A percentile compares a stretch with the other conserved stretches of the same genome.
These are phyloP conservation scores for Cololabis saira DNA, from an alignment of 2,113 vertebrate genomes.

Conservation along the genomic window DNA sequence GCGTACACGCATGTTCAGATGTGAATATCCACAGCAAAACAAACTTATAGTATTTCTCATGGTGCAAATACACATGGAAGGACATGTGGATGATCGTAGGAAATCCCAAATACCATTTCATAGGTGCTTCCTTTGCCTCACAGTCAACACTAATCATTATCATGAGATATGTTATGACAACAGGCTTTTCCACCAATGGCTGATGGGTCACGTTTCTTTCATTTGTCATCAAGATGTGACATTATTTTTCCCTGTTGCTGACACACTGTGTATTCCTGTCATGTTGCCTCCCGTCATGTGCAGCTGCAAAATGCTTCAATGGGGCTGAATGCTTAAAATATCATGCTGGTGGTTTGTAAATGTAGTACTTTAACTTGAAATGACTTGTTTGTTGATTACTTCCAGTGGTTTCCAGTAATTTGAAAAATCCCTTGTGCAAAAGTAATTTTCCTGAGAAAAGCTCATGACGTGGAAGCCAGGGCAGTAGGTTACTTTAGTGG, in stretches of 20 bases:
- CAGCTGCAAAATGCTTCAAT: slow-evolving; percentile 1
- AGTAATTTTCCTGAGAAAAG: too few relatives aligned
- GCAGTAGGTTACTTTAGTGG: too few relatives aligned
- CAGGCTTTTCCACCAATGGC: slow-evolving; percentile 22
- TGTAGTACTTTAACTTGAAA: not conserved
- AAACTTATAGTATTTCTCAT: slow-evolving; percentile 31
- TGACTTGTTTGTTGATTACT: too few relatives aligned
- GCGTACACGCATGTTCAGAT: slow-evolving; percentile 34
- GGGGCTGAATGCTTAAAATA: slow-evolving; percentile 1
- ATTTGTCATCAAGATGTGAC: slow-evolving; percentile 2
- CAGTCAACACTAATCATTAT: slow-evolving; percentile 16
- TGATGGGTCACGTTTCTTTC: slow-evolving; percentile 25
- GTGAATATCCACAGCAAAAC: slow-evolving; percentile 30
- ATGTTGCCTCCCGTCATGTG: too few relatives aligned
- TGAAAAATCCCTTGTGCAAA: too few relatives aligned
- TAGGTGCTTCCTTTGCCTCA: not conserved
- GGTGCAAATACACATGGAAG: slow-evolving; percentile 27
- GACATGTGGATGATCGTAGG: slow-evolving; percentile 17
- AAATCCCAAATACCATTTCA: slow-evolving; percentile 19
- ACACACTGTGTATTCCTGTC: too few relatives aligned
- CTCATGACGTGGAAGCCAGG: too few relatives aligned
- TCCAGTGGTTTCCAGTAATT: too few relatives aligned
- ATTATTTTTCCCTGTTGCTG: too few relatives aligned
- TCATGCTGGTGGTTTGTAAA: not conserved
- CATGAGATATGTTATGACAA: not conserved